Conservation (phyloP, 1,140 invertebrate genomes). For the Venustaconcha ellipsiformis region DNA sequence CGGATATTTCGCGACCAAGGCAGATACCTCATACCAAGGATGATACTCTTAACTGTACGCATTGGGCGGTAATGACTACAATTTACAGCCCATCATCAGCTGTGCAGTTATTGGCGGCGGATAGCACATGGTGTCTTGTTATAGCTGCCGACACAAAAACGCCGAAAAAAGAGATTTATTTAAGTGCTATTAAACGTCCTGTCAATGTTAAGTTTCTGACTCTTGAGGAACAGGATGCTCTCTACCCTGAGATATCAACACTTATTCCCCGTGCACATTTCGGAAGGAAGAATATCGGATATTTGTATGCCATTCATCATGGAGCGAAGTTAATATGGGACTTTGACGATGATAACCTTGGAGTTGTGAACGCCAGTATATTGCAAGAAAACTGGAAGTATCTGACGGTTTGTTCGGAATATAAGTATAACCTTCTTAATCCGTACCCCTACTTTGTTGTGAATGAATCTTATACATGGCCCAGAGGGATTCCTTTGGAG, state of each 20-base stretch:
- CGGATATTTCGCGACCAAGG: background rate
- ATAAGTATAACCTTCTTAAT: background rate
- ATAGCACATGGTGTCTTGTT: constrained; percentile 7
- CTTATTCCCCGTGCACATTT: constrained; percentile 17
- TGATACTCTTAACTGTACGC: background rate
- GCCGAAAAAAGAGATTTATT: background rate
- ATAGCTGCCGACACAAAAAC: background rate
- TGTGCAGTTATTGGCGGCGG: background rate
- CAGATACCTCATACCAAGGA: background rate
- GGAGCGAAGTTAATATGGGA: constrained; percentile 29
- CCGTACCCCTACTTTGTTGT: constrained; percentile 29
- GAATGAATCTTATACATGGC: constrained; percentile 7
- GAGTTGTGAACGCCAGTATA: constrained; percentile 1
- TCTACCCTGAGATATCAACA: constrained; percentile 8
- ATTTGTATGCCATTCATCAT: constrained; percentile 27
- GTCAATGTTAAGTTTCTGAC: constrained; percentile 5
- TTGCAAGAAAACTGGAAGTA: background rate
- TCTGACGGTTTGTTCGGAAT: background rate
- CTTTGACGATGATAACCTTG: constrained; percentile 31
- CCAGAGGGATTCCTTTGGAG: constrained; percentile 25
- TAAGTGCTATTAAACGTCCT: background rate
- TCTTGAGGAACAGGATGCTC: constrained; percentile 5
- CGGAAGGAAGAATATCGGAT: constrained; percentile 33
- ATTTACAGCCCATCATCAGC: background rate
- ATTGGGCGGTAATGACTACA: constrained; percentile 3